These are phyloP conservation scores for Drosophila anomalipes DNA, from an alignment of 2,888 invertebrate genomes.

Conservation along the genomic window DNA sequence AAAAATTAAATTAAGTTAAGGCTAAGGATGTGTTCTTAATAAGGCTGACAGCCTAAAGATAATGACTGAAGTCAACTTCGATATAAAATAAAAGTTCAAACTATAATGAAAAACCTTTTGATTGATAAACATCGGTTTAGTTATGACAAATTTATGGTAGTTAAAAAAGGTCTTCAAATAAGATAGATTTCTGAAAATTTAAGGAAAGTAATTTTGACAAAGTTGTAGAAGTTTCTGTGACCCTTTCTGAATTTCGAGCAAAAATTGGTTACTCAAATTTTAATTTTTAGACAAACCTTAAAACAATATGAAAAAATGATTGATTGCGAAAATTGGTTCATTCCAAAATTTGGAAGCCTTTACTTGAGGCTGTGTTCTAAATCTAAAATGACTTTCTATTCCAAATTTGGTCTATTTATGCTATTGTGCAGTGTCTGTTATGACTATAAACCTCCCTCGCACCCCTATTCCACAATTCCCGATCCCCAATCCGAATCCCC, in stretches of 20 bases:
- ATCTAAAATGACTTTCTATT: neutral
- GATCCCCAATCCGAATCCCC: neutral
- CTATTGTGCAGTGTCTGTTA: conserved; percentile 6
- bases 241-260: neutral
- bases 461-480: neutral
- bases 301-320: no score
- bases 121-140: neutral
- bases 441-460: neutral
- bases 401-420: neutral
- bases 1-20: neutral
- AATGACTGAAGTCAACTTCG: neutral
- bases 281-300: no score
- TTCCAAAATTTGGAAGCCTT: no score
- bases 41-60: neutral
- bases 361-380: no score
- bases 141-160: neutral
- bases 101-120: neutral
- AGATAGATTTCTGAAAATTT: neutral
- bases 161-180: neutral
- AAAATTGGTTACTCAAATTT: neutral
- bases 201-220: no score
- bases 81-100: neutral
- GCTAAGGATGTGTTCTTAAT: neutral
- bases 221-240: neutral
- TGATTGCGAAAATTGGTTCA: no score